Conservation (phyloP, 1,140 invertebrate genomes). For the Anoplophora glabripennis region DNA sequence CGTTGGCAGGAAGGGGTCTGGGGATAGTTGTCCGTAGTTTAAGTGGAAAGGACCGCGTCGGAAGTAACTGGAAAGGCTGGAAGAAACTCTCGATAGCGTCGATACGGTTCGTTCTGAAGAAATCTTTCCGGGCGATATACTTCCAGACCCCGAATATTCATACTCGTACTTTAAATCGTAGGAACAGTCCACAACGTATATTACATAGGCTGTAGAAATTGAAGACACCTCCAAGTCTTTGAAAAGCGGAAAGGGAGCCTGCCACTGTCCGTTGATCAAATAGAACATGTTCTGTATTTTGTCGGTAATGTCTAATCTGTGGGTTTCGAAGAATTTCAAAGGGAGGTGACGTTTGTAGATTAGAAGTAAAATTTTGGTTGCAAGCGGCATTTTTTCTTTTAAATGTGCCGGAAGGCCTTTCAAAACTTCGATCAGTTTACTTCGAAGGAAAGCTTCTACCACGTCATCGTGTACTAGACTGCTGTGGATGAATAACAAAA, state of each 20-base stretch:
- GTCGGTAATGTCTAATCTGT: conserved; percentile 35
- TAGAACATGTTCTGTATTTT: conserved; percentile 39
- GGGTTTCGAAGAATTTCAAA: conserved; percentile 38
- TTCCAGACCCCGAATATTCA: too few species aligned
- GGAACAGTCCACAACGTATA: conserved; percentile 41
- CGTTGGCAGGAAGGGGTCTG: conserved; percentile 37
- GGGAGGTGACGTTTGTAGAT: conserved; percentile 35
- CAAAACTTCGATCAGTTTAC: conserved; percentile 27
- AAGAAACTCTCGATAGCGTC: too few species aligned
- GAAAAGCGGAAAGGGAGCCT: conserved; percentile 35
- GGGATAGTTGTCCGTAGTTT: conserved; percentile 31
- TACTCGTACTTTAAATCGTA: too few species aligned
- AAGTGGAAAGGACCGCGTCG: too few species aligned
- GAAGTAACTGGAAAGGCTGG: too few species aligned
- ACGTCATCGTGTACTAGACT: conserved; percentile 31
- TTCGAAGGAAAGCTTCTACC: conserved; percentile 23
- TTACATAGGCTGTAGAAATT: conserved; percentile 32
- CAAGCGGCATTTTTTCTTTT: conserved; percentile 25
- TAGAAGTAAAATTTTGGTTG: conserved; percentile 25
- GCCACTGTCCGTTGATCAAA: conserved; percentile 36
- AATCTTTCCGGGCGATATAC: too few species aligned
- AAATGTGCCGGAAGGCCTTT: conserved; percentile 23
- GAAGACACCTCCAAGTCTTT: conserved; percentile 32
- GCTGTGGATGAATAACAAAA: conserved; percentile 35
- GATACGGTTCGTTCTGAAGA: too few species aligned